Conservation (phyloP, 2,797 vertebrate genomes). For the Neoniphon sammara region DNA sequence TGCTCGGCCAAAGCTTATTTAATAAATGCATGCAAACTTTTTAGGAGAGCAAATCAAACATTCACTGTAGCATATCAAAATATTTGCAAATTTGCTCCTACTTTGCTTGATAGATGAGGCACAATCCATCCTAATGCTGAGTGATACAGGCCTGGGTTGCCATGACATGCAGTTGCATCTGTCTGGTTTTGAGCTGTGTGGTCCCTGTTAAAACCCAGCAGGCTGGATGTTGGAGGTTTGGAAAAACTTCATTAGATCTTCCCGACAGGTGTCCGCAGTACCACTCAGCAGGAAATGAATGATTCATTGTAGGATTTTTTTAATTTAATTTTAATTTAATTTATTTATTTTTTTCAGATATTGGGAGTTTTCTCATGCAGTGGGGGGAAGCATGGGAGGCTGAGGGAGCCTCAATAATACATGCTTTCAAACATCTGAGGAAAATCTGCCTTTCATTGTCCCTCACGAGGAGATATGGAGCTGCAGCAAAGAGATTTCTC, state of each 20-base stretch:
- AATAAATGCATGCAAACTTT: background rate
- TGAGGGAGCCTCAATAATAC: constrained; percentile 64
- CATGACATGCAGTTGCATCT: constrained; percentile 2
- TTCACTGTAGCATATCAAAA: background rate
- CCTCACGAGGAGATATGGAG: constrained; percentile 42
- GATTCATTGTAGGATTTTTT: constrained; percentile 33
- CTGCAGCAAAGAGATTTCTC: constrained; percentile 42
- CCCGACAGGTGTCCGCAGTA: constrained; percentile 35
- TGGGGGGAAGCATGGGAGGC: constrained; percentile 17
- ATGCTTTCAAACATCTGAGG: constrained; percentile 63
- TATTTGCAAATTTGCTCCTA: background rate
- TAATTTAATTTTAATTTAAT: background rate
- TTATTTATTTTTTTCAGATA: constrained; percentile 3
- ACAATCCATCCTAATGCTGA: constrained; percentile 16
- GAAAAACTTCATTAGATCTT: constrained; percentile 14
- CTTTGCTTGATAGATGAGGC: constrained; percentile 30
- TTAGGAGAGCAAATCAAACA: background rate
- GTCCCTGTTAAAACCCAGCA: constrained; percentile 35
- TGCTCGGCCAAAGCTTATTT: constrained; percentile 18
- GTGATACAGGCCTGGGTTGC: constrained; percentile 38
- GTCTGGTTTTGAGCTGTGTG: constrained; percentile 32
- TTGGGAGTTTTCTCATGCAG: constrained; percentile 22
- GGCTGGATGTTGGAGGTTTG: constrained; percentile 12
- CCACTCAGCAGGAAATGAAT: constrained; percentile 14
- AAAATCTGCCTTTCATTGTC: constrained; percentile 61